Percentiles rank a stretch among this genome's conserved stretches.
Conservation (phyloP, 64 coral and sea anemone genomes). For the Dendrophyllia cribrosa region DNA sequence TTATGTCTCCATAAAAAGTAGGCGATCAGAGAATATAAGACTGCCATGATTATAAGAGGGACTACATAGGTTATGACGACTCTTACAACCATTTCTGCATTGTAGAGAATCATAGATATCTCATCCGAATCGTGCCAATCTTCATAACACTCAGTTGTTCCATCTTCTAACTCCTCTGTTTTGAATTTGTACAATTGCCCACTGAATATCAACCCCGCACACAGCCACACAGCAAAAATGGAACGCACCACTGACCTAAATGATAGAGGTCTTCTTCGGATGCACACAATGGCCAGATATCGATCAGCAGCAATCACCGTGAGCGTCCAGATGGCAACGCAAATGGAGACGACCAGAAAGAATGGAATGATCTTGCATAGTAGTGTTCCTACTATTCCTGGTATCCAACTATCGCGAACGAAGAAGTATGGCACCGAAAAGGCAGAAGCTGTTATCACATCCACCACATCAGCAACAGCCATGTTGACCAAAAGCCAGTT, state of each 20-base stretch:
- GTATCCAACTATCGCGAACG: slow-evolving; percentile 44
- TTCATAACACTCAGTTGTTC: slow-evolving; percentile 13
- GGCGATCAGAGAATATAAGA: slow-evolving; percentile 73
- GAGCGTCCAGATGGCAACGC: slow-evolving; percentile 72
- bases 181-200: slow-evolving; percentile 68
- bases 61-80: slow-evolving; percentile 62
- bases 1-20: slow-evolving; percentile 65
- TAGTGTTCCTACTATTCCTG: slow-evolving; percentile 59
- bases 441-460: slow-evolving; percentile 50
- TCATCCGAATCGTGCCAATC: not conserved
- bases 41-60: slow-evolving; percentile 59
- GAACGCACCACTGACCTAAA: slow-evolving; percentile 57
- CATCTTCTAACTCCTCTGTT: not conserved
- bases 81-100: slow-evolving; percentile 68
- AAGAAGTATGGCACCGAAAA: slow-evolving; percentile 15
- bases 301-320: slow-evolving; percentile 82
- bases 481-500: slow-evolving; percentile 85
- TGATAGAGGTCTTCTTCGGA: slow-evolving; percentile 58
- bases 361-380: slow-evolving; percentile 75
- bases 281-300: slow-evolving; percentile 73
- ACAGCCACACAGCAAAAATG: slow-evolving; percentile 62
- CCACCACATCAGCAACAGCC: slow-evolving; percentile 75
- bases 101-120: not conserved
- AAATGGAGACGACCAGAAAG: slow-evolving; percentile 73
- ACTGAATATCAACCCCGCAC: slow-evolving; percentile 52